Evolutionary conservation across 2,113 vertebrate genomes (phyloP), one percentile per base, ranked within the genome.

Genomic region (Orycteropus afer): DNA sequence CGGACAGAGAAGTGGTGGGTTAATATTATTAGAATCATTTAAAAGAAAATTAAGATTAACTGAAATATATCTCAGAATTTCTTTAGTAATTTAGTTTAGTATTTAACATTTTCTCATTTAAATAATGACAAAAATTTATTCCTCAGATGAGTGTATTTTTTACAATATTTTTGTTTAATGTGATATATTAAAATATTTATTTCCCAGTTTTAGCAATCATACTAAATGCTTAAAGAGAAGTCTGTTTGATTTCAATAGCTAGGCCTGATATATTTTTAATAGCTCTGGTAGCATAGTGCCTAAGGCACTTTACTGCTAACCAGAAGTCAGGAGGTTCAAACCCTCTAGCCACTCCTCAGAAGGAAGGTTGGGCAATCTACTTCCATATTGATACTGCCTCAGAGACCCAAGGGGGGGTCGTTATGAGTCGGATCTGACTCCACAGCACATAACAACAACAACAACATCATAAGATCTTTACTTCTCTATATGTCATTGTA

Each of bases 151-250:
- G 20, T 95, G 67, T 84, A 55, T 10, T 85, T 89, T 73, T 93
- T 96, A 86, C 86, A 96, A 61, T 76, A 78, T 42, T 90, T 27
- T 59, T 40, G 82, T 96, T 92, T 20, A 84, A 96, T 88, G 63
- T 34, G 53, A 90, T 53, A 83, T 93, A 91, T 2, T 77, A 78
- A 94, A 85, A 92, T 79, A 87, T 67, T 23, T 95, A 90, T 95
- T 95, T 97, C 90, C 25, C 71, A 85, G 47, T 96, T 96, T 92
- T 69, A 96, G 59, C 45, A 7, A 27, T 87, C 92, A 61, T 5
- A 91, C 65, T 95, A 96, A 95, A 94, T 94, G 94, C 86, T 97
- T 96, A 93, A 97, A 71, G 29, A 76, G 37, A 51, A 90, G 25
- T 8, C 80, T 84, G 55, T 45, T 53, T 83, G 69, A 86, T 55